phyloP scores from a whole-genome alignment of 2,797 vertebrate species.

The Choloepus didactylus region DNA sequence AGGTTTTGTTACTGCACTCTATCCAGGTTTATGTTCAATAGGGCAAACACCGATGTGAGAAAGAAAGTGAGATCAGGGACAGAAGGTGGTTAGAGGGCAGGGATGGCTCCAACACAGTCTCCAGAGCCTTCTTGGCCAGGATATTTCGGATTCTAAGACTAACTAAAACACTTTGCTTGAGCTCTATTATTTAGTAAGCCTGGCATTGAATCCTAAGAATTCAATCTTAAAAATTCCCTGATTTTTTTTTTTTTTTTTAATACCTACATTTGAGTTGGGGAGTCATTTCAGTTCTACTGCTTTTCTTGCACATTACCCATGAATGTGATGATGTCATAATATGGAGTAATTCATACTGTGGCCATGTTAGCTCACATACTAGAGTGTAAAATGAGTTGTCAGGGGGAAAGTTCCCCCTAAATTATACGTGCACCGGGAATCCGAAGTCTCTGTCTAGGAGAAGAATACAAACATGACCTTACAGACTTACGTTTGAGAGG shows the following conservation, averaged over 20 bases:
- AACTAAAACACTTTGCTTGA: not conserved
- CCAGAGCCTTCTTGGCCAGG: not conserved
- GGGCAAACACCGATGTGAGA: not conserved
- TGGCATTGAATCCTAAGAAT: not conserved
- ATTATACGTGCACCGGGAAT: not conserved
- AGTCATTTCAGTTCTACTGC: not conserved
- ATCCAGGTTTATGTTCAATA: not conserved
- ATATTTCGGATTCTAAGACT: slow-evolving; percentile 1
- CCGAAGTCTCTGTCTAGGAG: not conserved
- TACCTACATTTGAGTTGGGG: not conserved
- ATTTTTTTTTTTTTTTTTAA: slow-evolving; percentile 45
- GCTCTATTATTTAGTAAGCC: not conserved
- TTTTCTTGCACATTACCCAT: slow-evolving; percentile 27
- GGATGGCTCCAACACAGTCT: not conserved
- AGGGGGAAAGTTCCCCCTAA: not conserved
- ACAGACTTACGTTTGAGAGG: not conserved
- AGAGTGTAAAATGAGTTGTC: not conserved
- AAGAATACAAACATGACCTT: not conserved
- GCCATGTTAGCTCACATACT: not conserved
- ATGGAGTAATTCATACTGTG: not conserved
- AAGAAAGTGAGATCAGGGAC: not conserved
- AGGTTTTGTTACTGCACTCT: not conserved
- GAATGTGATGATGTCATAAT: not conserved
- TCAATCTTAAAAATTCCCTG: not conserved
- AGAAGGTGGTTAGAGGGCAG: not conserved